Evolutionary conservation across 2,888 invertebrate genomes (phyloP).

Genomic region (Muschampia plurimacula): DNA sequence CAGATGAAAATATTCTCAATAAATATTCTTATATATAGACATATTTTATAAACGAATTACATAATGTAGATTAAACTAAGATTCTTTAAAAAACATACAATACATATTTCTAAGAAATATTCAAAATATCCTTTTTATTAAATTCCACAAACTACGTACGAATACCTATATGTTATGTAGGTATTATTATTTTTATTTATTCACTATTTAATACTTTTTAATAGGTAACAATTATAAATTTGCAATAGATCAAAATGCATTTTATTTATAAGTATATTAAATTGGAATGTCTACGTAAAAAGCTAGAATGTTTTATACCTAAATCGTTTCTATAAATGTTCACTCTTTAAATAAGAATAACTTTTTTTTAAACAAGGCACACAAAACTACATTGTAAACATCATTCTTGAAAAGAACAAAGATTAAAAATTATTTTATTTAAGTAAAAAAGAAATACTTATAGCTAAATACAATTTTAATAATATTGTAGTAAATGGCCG

Average conservation of each 20-base stretch:
- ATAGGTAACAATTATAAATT: slow-evolving; percentile 30
- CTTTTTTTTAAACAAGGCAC: slow-evolving; percentile 23
- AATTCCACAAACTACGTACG: slow-evolving; percentile 11
- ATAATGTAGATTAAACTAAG: slow-evolving; percentile 19
- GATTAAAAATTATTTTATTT: slow-evolving; percentile 2
- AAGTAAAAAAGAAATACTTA: neutral
- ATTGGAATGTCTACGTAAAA: slow-evolving; percentile 35
- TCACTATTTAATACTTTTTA: slow-evolving; percentile 28
- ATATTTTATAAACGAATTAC: slow-evolving; percentile 22
- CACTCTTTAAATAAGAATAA: slow-evolving; percentile 16
- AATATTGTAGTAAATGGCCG: neutral
- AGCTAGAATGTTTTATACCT: slow-evolving; percentile 14
- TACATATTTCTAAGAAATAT: slow-evolving; percentile 18
- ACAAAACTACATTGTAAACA: slow-evolving; percentile 19
- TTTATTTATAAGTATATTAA: slow-evolving; percentile 18
- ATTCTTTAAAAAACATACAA: slow-evolving; percentile 18
- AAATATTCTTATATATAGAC: slow-evolving; percentile 29
- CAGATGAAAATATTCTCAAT: slow-evolving; percentile 33
- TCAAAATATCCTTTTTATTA: slow-evolving; percentile 17
- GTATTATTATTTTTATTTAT: neutral
- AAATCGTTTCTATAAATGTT: neutral
- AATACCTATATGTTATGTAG: neutral
- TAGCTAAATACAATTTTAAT: slow-evolving; percentile 4
- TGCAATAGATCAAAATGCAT: slow-evolving; percentile 31
- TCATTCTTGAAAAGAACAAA: neutral